Base-by-base conservation (phyloP, 2,113 vertebrate species). In the Eupsittula cactorum region DNA sequence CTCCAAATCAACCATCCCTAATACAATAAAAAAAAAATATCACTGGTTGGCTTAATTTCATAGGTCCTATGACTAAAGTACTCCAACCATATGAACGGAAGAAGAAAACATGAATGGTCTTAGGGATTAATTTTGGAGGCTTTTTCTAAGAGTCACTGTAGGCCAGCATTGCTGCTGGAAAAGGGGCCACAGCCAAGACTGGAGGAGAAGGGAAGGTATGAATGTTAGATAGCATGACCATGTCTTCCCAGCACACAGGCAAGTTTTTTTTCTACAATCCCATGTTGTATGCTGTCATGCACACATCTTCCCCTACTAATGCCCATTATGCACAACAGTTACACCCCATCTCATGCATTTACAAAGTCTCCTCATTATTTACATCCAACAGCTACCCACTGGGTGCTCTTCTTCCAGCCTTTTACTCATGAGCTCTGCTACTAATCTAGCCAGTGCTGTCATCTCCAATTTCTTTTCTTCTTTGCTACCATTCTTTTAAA, bases 381-480 rank as follows among this genome's bases (percentile, higher is more conserved):
- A 77, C 41, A 69, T 88, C 46, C 92, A 93, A 71, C 20, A 96
- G 85, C 80, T 92, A 94, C 55, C 55, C 65, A 60, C 15, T 24
- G 52, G 64, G 53, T 78, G 82, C 27, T 50, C 85, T 86, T 89
- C 67, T 41, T 91, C 74, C 76, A 90, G 57, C 47, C 55, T 55
- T 27, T 86, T 90, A 93, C 82, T 86, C 78, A 49, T 41, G 28
- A 89, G 68, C 82, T 92, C 83, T 93, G 69, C 74, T 92, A 84
- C 82, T 95, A 65, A 95, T 52, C 59, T 73, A 90, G 63, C 91
- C 82, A 94, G 23, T 69, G 53, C 57, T 82, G 95, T 87, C 84
- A 86, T 41, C 93, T 94, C 9, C 57, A 65, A 85, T 76, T 97
- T 87, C 65, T 93, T 94, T 89, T 95, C 75, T 83, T 88, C 60